phyloP scores from a whole-genome alignment of 2,888 invertebrate species.

The Lasioglossum lativentre region DNA sequence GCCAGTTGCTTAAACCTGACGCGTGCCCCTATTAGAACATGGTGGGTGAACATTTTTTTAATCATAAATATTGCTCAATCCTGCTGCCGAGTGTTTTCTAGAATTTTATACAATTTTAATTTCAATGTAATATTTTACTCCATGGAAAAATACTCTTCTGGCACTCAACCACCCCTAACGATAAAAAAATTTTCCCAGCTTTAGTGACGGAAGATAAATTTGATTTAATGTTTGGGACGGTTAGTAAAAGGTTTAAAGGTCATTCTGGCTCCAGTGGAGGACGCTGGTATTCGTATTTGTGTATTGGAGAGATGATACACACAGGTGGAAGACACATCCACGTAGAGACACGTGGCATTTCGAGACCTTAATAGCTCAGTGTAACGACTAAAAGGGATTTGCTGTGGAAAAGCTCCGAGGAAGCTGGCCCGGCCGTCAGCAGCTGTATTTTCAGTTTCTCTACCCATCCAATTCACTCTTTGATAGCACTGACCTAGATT shows the following conservation, averaged over 20 bases:
- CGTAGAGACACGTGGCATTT: conserved; percentile 60
- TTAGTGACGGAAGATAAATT: no score
- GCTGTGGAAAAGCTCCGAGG: conserved; percentile 56
- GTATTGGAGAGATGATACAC: conserved; percentile 31
- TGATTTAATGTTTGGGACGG: background rate
- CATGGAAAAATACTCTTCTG: background rate
- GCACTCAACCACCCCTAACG: background rate
- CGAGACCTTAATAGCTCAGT: conserved; percentile 59
- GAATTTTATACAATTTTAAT: background rate
- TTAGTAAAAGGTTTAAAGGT: background rate
- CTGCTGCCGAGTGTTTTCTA: no score
- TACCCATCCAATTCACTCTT: conserved; percentile 50
- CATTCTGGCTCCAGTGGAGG: background rate
- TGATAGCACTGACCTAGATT: conserved; percentile 71
- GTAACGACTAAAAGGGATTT: conserved; percentile 55
- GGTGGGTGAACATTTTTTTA: background rate
- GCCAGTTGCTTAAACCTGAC: background rate
- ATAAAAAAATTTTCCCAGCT: background rate
- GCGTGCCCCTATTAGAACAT: background rate
- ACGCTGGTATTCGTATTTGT: conserved; percentile 16
- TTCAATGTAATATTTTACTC: background rate
- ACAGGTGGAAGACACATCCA: conserved; percentile 27
- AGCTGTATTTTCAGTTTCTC: conserved; percentile 60
- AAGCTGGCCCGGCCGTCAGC: conserved; percentile 47
- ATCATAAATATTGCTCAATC: no score